Conservation (phyloP, 2,888 invertebrate species). For the Unio delphinus region DNA sequence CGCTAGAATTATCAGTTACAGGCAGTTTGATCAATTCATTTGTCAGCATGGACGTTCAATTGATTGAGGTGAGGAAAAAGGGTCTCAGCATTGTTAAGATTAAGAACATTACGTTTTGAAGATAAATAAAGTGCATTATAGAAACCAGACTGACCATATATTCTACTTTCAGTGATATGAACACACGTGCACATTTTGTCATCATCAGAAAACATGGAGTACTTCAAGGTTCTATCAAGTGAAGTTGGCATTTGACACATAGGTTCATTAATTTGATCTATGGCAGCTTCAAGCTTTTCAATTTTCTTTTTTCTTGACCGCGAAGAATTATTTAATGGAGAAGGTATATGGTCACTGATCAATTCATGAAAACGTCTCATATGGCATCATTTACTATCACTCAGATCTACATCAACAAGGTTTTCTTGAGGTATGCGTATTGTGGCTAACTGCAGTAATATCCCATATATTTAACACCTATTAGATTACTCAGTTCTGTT, state of each 20-base stretch:
- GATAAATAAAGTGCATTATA: not conserved
- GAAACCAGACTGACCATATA: not conserved
- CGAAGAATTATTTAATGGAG: not conserved
- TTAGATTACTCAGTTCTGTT: not conserved
- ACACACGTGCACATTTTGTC: not conserved
- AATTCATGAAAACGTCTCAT: constrained; percentile 4
- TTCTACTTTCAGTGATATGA: not conserved
- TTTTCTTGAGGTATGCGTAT: not conserved
- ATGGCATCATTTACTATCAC: not conserved
- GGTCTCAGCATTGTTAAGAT: not conserved
- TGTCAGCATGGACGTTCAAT: not conserved
- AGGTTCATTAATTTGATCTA: not conserved
- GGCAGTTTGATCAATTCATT: not conserved
- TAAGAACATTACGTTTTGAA: not conserved
- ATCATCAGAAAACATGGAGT: too few relatives aligned
- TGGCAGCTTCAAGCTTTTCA: not conserved
- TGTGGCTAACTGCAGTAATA: constrained; percentile 1
- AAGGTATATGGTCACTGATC: constrained; percentile 4
- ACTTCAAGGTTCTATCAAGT: too few relatives aligned
- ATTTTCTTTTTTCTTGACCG: not conserved
- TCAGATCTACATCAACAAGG: not conserved
- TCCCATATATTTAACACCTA: not conserved
- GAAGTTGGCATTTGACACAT: not conserved
- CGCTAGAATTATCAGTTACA: not conserved
- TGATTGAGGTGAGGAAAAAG: constrained; percentile 1